Percentiles rank a stretch among this genome's conserved stretches.
phyloP scores from a whole-genome alignment of 2,113 vertebrate species.

The Microtus pennsylvanicus region DNA sequence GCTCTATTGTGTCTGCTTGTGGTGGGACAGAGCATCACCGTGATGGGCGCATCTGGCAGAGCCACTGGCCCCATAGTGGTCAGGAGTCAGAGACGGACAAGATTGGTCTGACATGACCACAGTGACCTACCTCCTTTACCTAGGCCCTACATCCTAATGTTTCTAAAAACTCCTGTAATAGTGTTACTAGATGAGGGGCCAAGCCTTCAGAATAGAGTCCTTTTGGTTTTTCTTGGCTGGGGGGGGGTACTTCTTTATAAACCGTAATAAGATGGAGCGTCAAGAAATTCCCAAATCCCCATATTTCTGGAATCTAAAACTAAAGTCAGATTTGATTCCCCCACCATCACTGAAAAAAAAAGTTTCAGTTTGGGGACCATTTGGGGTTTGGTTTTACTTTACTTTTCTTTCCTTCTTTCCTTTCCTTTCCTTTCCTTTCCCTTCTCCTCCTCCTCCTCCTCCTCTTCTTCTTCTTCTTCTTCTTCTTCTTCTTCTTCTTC shows the following conservation, averaged over 20 bases:
- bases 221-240: neutral
- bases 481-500: too few species aligned
- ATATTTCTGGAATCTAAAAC: neutral
- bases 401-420: rapidly evolving
- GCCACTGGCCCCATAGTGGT: neutral
- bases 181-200: neutral
- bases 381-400: too few species aligned
- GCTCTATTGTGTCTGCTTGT: neutral
- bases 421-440: neutral
- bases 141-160: neutral
- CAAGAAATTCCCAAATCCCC: neutral
- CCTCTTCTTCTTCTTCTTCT: too few species aligned
- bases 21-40: neutral
- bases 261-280: neutral
- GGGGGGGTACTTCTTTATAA: neutral
- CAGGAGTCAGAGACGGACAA: neutral
- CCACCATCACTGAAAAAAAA: neutral
- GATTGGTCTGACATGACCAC: neutral
- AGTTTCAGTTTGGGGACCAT: neutral
- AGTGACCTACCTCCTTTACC: neutral
- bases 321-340: neutral
- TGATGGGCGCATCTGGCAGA: neutral
- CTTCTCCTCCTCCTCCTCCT: too few species aligned
- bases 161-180: neutral
- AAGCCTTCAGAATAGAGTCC: neutral